Percentiles rank a stretch among this genome's conserved stretches.
phyloP scores from a whole-genome alignment of 2,797 vertebrate species.

The Coregonus ussuriensis region DNA sequence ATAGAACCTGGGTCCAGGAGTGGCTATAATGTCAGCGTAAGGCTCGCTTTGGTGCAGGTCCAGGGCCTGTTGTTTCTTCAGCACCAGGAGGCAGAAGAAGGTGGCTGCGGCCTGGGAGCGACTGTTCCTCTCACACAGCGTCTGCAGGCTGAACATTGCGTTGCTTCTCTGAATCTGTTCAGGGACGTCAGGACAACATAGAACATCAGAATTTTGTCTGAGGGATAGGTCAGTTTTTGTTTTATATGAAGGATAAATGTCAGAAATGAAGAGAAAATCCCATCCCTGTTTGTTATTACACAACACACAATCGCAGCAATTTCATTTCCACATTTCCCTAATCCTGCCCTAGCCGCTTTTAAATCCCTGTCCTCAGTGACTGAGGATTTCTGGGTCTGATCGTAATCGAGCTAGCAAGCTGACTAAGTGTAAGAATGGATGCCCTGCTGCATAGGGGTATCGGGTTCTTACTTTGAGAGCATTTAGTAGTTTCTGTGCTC shows the following conservation, averaged over 20 bases:
- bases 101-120: slow-evolving; percentile 84
- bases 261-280: no score
- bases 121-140: slow-evolving; percentile 81
- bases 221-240: no score
- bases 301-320: neutral
- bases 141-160: slow-evolving; percentile 79
- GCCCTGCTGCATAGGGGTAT: neutral
- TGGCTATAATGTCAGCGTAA: slow-evolving; percentile 87
- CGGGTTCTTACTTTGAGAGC: slow-evolving; percentile 85
- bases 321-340: slow-evolving; percentile 9
- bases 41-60: slow-evolving; percentile 85
- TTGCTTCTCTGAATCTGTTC: slow-evolving; percentile 5
- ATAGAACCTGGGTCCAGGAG: slow-evolving; percentile 84
- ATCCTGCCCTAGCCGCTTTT: slow-evolving; percentile 23
- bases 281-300: neutral
- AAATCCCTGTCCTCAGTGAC: slow-evolving; percentile 27
- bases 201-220: no score
- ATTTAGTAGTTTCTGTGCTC: slow-evolving; percentile 85
- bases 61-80: slow-evolving; percentile 89
- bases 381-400: slow-evolving; percentile 15
- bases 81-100: slow-evolving; percentile 90
- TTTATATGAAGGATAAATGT: no score
- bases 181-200: neutral
- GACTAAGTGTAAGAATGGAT: neutral
- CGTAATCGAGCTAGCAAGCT: neutral